Base-by-base conservation (phyloP, 2,888 invertebrate species). In the Acronicta alni region DNA sequence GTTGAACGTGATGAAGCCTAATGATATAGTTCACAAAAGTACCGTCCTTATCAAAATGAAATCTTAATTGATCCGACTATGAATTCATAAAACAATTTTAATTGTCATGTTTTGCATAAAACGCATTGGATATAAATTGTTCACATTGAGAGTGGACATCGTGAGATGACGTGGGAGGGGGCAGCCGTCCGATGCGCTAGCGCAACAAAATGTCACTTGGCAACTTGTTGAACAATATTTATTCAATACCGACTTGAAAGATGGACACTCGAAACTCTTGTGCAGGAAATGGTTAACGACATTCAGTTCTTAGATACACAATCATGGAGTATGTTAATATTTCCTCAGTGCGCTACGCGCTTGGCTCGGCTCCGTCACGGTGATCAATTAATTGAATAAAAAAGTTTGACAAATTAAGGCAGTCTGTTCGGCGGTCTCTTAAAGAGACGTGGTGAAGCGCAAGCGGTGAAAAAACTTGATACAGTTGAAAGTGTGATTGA, bases 401-500 rank as follows among this genome's bases (percentile, higher is more conserved):
- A 89, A 91, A 91, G 80, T 86, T 85, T 90, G 90, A 91, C 91
- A 90, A 92, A 92, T 92, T 89, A 85, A 85, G 80, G 80, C 81
- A 79, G 80, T 75, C 81, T 76, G 82, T 82, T 82, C 79, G 82
- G 86, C 88, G 89, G 89, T 82, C 77, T 85, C 77, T 82, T 69
- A 61, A 67, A 74, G 85, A 87, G 85, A 86, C 80, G 78, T 77
- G 82, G 71, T 64, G 80, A 82, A 80, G 84, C 71, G 81, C 79
- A 85, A 85, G 83, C 79, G 72, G 87, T 80, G 87, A 89, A 89
- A 91, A 76, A 91, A 86, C 89, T 82, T 88, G 91, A 89, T 92
- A 93, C 90, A 92, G 89, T 92, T 93, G 81, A 91, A 93, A 92
- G 83, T 90, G 87, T 93, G 93, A 93, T 93, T 93, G 91, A 93